Evolutionary conservation across 2,888 invertebrate genomes (phyloP).

Genomic region (Neelides folsomi): DNA sequence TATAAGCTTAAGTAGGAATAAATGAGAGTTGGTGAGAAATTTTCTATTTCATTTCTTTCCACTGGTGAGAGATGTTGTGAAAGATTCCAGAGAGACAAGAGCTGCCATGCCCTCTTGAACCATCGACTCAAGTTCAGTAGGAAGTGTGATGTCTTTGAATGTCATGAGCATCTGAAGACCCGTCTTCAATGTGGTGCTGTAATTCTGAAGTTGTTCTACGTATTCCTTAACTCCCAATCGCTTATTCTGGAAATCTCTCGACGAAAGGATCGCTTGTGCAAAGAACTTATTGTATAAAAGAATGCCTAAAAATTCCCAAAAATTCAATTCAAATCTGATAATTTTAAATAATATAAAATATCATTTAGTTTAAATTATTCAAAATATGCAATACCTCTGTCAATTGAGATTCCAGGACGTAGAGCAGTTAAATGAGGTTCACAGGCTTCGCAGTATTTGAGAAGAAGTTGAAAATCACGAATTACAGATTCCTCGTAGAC

Average conservation of each 20-base stretch:
- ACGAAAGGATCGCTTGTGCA: constrained; percentile 13
- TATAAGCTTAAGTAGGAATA: too few species aligned
- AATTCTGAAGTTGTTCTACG: constrained; percentile 14
- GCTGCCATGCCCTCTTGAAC: constrained; percentile 22
- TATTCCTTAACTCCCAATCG: constrained; percentile 18
- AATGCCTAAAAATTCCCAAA: constrained; percentile 17
- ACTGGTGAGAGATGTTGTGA: constrained; percentile 8
- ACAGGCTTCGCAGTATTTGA: constrained; percentile 17
- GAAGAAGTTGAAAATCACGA: constrained; percentile 18
- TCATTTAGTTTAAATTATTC: too few species aligned
- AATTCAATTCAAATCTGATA: neutral
- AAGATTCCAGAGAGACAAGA: constrained; percentile 15
- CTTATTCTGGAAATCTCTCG: constrained; percentile 13
- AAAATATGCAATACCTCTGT: too few species aligned
- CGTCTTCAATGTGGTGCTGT: constrained; percentile 20
- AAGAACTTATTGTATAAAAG: constrained; percentile 22
- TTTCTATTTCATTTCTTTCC: neutral
- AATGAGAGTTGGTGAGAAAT: too few species aligned
- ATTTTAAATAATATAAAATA: too few species aligned
- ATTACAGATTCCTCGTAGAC: constrained; percentile 12
- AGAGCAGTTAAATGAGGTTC: constrained; percentile 22
- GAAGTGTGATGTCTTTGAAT: constrained; percentile 20
- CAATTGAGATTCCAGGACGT: constrained; percentile 27
- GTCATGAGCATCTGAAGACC: constrained; percentile 19
- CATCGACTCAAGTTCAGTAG: constrained; percentile 9